Percentiles rank a stretch among this genome's conserved stretches.
phyloP scores from a whole-genome alignment of 2,113 vertebrate species.

The Cariama cristata region DNA sequence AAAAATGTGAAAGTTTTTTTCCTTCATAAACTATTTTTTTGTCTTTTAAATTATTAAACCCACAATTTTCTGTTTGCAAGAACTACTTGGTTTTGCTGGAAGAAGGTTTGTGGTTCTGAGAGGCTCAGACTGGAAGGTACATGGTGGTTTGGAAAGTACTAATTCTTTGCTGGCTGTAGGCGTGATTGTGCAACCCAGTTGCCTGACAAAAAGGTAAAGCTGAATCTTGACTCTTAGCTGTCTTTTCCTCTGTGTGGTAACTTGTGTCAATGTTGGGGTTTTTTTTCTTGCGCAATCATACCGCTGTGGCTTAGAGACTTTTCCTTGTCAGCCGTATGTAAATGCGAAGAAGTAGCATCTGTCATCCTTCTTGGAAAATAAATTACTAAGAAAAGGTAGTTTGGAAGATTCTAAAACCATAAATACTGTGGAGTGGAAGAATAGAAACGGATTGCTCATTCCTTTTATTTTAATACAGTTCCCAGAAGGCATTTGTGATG shows the following conservation, averaged over 20 bases:
- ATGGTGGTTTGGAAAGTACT: neutral
- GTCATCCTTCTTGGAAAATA: neutral
- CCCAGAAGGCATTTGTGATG: neutral
- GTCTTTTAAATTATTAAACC: neutral
- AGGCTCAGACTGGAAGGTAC: neutral
- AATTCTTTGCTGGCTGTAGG: neutral
- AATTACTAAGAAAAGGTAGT: neutral
- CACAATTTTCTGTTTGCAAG: neutral
- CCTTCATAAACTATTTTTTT: neutral
- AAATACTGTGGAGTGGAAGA: neutral
- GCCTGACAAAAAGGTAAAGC: neutral
- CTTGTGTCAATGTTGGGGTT: accelerated
- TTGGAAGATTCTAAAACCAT: neutral
- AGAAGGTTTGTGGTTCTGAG: neutral
- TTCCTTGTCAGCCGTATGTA: neutral
- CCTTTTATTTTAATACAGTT: neutral
- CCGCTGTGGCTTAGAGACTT: neutral
- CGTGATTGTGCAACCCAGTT: neutral
- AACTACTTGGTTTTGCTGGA: neutral
- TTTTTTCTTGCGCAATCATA: neutral
- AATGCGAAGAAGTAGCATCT: neutral
- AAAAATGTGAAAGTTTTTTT: neutral
- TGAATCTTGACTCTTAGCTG: neutral
- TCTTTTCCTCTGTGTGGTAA: neutral
- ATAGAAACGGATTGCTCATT: neutral